phyloP scores from a whole-genome alignment of 2,888 invertebrate species.

The Caradrina clavipalpis region DNA sequence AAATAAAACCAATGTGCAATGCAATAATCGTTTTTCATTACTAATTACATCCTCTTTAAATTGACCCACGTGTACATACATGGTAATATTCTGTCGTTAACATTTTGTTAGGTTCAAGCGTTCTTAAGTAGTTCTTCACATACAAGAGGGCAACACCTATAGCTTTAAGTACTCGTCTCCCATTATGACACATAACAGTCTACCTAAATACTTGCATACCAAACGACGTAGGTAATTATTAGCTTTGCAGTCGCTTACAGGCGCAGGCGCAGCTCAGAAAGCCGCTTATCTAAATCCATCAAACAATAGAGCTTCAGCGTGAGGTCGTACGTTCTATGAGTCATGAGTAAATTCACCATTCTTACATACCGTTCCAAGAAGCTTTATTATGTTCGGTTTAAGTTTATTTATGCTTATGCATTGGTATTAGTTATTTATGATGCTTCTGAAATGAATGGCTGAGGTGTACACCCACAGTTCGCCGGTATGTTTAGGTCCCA shows the following conservation, averaged over 20 bases:
- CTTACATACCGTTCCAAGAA: slow-evolving; percentile 17
- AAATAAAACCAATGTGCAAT: too few relatives aligned
- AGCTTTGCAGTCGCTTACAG: slow-evolving; percentile 25
- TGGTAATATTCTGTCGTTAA: too few relatives aligned
- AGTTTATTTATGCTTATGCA: neutral
- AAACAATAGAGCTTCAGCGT: slow-evolving; percentile 52
- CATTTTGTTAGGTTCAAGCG: too few relatives aligned
- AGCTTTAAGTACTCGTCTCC: neutral
- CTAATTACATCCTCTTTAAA: too few relatives aligned
- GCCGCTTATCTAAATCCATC: slow-evolving; percentile 46
- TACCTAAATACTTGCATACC: slow-evolving; percentile 24
- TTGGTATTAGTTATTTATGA: neutral
- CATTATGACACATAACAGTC: slow-evolving; percentile 10
- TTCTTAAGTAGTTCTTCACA: neutral
- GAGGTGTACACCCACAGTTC: too few relatives aligned
- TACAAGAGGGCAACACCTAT: neutral
- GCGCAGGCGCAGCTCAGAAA: slow-evolving; percentile 44
- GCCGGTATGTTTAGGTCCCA: too few relatives aligned
- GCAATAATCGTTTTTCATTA: too few relatives aligned
- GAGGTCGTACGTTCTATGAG: slow-evolving; percentile 38
- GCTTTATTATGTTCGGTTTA: slow-evolving; percentile 6
- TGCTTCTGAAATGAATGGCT: neutral
- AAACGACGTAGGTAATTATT: slow-evolving; percentile 27
- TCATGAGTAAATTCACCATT: slow-evolving; percentile 32
- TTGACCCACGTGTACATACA: too few relatives aligned